Percentiles rank a stretch among this genome's conserved stretches.
phyloP scores from a whole-genome alignment of 2,797 vertebrate species.

The Protosalanx chinensis region DNA sequence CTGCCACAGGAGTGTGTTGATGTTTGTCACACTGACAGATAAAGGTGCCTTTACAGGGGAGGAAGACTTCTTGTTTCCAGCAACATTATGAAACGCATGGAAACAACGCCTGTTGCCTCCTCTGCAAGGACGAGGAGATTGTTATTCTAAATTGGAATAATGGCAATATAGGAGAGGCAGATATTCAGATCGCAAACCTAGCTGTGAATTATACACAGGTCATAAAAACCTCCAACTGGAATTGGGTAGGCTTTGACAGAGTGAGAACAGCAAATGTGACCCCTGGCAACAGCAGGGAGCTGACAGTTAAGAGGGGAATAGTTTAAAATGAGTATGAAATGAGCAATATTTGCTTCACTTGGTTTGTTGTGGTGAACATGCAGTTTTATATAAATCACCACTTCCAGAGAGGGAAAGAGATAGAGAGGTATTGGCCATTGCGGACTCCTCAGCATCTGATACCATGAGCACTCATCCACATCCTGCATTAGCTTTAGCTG shows the following conservation, averaged over 20 bases:
- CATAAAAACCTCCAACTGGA: slow-evolving; percentile 2
- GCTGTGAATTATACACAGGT: slow-evolving; percentile 11
- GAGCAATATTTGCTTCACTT: not conserved
- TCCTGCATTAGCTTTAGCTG: slow-evolving; percentile 43
- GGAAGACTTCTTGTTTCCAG: slow-evolving; percentile 2
- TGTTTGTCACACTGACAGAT: slow-evolving; percentile 47
- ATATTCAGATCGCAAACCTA: slow-evolving; percentile 2
- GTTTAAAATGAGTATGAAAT: slow-evolving; percentile 2
- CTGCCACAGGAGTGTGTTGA: slow-evolving; percentile 39
- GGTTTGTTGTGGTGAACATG: not conserved
- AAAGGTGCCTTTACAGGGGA: slow-evolving; percentile 20
- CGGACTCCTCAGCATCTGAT: not conserved
- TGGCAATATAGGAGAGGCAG: not conserved
- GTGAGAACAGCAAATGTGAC: not conserved
- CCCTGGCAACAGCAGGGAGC: not conserved
- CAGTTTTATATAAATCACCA: not conserved
- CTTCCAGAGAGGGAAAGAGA: not conserved
- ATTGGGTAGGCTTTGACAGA: not conserved
- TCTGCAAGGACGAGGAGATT: slow-evolving; percentile 3
- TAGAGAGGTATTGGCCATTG: not conserved
- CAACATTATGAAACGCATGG: slow-evolving; percentile 11
- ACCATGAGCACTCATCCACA: slow-evolving; percentile 38
- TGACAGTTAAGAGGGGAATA: not conserved
- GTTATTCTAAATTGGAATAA: not conserved
- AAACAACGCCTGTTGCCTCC: slow-evolving; percentile 17